These are phyloP conservation scores for Alauda arvensis DNA, from an alignment of 2,797 vertebrate species.

Conservation along the genomic window DNA sequence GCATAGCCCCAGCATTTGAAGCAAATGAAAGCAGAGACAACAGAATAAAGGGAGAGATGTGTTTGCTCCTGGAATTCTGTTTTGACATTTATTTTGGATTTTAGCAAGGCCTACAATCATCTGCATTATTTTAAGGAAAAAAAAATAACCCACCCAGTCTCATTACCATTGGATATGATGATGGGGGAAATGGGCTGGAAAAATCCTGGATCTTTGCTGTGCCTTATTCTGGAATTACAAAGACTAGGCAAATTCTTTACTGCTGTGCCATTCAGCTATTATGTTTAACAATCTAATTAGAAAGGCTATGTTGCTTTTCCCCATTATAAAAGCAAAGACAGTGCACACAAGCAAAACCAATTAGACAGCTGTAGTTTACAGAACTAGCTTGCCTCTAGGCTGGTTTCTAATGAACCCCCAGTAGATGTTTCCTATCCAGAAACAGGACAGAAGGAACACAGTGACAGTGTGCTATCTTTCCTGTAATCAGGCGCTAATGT, in stretches of 20 bases:
- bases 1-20: constrained; percentile 16
- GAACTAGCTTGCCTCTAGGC: constrained; percentile 65
- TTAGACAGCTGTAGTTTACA: constrained; percentile 80
- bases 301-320: constrained; percentile 70
- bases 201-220: constrained; percentile 71
- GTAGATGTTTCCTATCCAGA: constrained; percentile 64
- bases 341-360: constrained; percentile 74
- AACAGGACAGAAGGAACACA: constrained; percentile 56
- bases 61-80: constrained; percentile 65
- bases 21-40: constrained; percentile 48
- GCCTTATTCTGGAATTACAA: constrained; percentile 71
- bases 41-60: constrained; percentile 58
- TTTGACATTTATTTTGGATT: constrained; percentile 72
- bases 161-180: constrained; percentile 74
- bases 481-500: background rate
- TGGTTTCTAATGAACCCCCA: constrained; percentile 72
- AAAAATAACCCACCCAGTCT: constrained; percentile 59
- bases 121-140: constrained; percentile 67
- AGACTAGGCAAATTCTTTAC: constrained; percentile 75
- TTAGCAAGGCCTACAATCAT: constrained; percentile 67
- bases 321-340: constrained; percentile 76
- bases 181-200: constrained; percentile 74
- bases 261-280: constrained; percentile 72
- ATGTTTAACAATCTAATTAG: constrained; percentile 84
- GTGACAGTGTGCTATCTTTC: background rate